Conservation (phyloP, 2,888 invertebrate species). For the Branchellion lobata region DNA sequence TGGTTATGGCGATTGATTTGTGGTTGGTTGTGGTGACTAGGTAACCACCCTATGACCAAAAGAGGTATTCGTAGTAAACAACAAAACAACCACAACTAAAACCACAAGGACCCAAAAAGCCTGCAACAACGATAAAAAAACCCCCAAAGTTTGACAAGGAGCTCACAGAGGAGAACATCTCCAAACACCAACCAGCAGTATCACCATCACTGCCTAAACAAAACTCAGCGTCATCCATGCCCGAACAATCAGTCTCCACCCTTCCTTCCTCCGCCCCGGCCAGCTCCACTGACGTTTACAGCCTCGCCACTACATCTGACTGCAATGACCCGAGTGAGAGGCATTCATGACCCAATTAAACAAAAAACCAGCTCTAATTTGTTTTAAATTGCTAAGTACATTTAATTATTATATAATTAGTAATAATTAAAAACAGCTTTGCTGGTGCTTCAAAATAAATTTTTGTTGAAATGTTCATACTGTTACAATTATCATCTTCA, state of each 20-base stretch:
- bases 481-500: background rate
- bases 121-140: too few species aligned
- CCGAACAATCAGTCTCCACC: background rate
- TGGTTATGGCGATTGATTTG: too few species aligned
- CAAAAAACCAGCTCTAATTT: conserved; percentile 64
- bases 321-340: conserved; percentile 77
- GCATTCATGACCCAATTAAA: conserved; percentile 67
- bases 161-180: background rate
- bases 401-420: too few species aligned
- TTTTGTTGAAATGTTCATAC: too few species aligned
- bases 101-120: too few species aligned
- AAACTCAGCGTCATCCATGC: background rate
- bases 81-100: too few species aligned
- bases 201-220: background rate
- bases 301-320: conserved; percentile 83
- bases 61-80: too few species aligned
- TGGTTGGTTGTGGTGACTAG: too few species aligned
- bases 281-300: conserved; percentile 71
- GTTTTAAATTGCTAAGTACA: too few species aligned
- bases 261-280: background rate
- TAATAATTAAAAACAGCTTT: too few species aligned
- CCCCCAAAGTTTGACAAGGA: background rate
- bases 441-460: too few species aligned
- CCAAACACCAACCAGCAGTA: background rate
- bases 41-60: too few species aligned